Evolutionary conservation across 2,888 invertebrate genomes (phyloP), one percentile per base, ranked within the genome.

Genomic region (Aspidiotus rigidus): DNA sequence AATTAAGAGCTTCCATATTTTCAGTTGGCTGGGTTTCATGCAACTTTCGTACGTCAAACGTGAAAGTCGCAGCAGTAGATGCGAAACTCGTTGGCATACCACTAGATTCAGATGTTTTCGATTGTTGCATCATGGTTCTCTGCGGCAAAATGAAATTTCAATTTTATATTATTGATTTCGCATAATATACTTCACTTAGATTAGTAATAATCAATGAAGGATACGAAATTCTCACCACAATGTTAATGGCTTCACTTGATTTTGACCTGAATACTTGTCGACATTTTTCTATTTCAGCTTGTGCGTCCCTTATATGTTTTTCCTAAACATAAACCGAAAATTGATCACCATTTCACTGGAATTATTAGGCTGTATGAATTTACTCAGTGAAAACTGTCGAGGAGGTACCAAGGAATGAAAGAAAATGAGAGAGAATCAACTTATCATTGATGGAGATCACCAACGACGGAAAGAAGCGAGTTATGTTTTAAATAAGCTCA

Each of bases 191-290:
- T 28, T 28, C 28, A 28, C 28, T 28, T 1, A 28, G 28, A 28
- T 28, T 28, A 28, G n/a, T 40, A 7, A 54, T 56, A 41, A 6
- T 7, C 39, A 28, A 40, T 1, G 9, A 11, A 42, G n/a, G 56
- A n/a, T 28, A 64, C 42, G 11, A 60, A 11, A 28, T 11, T 11
- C 15, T 57, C 57, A 66, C 66, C 57, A 39, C 66, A 16, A 56
- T 57, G n/a, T 66, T 49, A 44, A 44, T 28, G 9, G 59, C 57
- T 11, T 17, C 16, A 16, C 28, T 7, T 11, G 60, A 60, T 39
- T 44, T 57, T 13, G 55, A 57, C 17, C 7, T 7, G 8, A 66
- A 17, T 57, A 10, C 13, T 16, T 66, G 64, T 8, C 59, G 57
- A 28, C 6, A 41, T 44, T n/a, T 17, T 9, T 42, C 13, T 15